These are phyloP conservation scores for Bambusicola thoracicus DNA, from an alignment of 2,113 vertebrate species.

Conservation along the genomic window DNA sequence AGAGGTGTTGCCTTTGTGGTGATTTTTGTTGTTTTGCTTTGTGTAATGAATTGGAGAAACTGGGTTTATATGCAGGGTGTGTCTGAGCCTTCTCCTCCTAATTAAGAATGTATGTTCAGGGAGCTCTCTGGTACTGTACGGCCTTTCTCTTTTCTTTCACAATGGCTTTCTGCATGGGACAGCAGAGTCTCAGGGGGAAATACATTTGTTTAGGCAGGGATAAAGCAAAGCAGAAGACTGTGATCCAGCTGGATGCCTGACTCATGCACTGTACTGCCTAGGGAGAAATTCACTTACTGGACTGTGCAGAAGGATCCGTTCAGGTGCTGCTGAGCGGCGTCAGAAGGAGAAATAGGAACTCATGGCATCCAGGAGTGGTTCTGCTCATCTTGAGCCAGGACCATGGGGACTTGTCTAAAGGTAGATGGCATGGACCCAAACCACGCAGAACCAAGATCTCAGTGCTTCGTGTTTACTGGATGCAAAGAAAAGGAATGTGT, in stretches of 20 bases:
- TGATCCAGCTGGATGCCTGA: not conserved
- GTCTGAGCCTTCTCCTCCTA: not conserved
- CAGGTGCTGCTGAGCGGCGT: not conserved
- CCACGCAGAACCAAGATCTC: not conserved
- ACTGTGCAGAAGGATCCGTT: not conserved
- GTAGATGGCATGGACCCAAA: not conserved
- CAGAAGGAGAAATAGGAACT: not conserved
- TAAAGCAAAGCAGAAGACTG: not conserved
- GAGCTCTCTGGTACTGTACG: not conserved
- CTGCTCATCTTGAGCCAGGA: not conserved
- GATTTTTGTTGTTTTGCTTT: not conserved
- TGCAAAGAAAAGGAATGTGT: not conserved
- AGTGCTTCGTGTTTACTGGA: not conserved
- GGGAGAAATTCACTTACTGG: not conserved
- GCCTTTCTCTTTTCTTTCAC: not conserved
- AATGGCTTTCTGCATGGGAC: not conserved
- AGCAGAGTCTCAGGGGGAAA: not conserved
- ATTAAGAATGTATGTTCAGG: fast-evolving
- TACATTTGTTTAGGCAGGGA: not conserved
- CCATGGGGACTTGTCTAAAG: not conserved
- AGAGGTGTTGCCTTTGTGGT: not conserved
- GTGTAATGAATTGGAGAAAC: not conserved
- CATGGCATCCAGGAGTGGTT: not conserved
- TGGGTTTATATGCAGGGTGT: not conserved
- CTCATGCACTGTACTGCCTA: not conserved